phyloP scores from a whole-genome alignment of 2,113 vertebrate genomes.

The Varanus salvator region DNA sequence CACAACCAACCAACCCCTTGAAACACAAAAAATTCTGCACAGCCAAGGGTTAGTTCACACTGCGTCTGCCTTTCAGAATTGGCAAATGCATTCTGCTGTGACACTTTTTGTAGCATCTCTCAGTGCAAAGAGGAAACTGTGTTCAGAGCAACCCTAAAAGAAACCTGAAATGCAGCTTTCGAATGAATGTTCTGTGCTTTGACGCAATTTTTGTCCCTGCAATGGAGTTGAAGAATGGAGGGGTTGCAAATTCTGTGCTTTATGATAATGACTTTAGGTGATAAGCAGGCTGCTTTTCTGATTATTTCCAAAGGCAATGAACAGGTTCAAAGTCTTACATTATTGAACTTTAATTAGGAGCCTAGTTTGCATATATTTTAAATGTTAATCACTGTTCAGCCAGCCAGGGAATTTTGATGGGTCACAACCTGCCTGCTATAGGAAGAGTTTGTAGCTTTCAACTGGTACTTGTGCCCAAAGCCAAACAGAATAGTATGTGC shows the following conservation, averaged over 20 bases:
- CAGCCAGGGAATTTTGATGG: conserved; percentile 54
- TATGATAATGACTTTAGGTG: conserved; percentile 65
- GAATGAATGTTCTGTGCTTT: neutral
- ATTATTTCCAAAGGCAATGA: conserved; percentile 74
- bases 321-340: conserved; percentile 73
- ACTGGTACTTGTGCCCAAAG: conserved; percentile 22
- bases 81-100: neutral
- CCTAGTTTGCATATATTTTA: conserved; percentile 71
- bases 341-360: conserved; percentile 77
- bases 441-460: conserved; percentile 24
- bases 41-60: no score
- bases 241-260: conserved; percentile 55
- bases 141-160: neutral
- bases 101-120: neutral
- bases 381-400: conserved; percentile 74
- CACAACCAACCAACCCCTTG: no score
- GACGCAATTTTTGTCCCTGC: neutral
- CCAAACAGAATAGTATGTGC: neutral
- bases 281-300: conserved; percentile 61
- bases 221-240: neutral
- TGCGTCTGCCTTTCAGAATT: neutral
- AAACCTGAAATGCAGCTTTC: neutral
- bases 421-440: conserved; percentile 55
- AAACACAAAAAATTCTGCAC: neutral
- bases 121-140: neutral